Evolutionary conservation across 92 coral and sea anemone species (phyloP), one percentile per base, ranked within the genome.

Genomic region (Paramuricea clavata): DNA sequence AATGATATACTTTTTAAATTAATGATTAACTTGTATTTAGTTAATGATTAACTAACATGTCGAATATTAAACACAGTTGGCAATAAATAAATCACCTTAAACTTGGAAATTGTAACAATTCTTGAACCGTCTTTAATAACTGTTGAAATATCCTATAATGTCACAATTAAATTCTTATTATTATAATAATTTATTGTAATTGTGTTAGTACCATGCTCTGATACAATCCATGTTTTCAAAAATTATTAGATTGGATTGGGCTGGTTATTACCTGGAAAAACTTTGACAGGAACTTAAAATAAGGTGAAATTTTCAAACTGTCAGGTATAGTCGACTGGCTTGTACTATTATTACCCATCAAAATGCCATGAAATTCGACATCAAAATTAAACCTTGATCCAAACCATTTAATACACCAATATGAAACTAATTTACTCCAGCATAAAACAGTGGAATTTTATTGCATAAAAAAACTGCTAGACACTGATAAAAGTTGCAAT

Each of bases 141-240:
- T 79, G 84, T 79, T 28, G 73, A 79, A 33, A 56, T 25, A 39
- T 79, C 73, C 84, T 79, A n/a, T n/a, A n/a, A n/a, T n/a, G n/a
- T n/a, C n/a, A n/a, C n/a, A n/a, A n/a, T n/a, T n/a, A n/a, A n/a
- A n/a, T n/a, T n/a, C n/a, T n/a, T n/a, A n/a, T n/a, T n/a, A n/a
- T n/a, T n/a, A n/a, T n/a, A n/a, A n/a, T n/a, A n/a, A n/a, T n/a
- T n/a, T n/a, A n/a, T n/a, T n/a, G n/a, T n/a, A n/a, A n/a, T n/a
- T n/a, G n/a, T n/a, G n/a, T 19, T 0, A 21, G 26, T 9, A 69
- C 23, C 25, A 15, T 30, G 30, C 17, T 19, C 5, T 23, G 12
- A 30, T 61, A 19, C 64, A 2, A 23, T 17, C 3, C 27, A 23
- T n/a, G n/a, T n/a, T 11, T 17, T 17, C 64, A 2, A 56, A 17